Evolutionary conservation across 1,140 invertebrate genomes (phyloP), one percentile per base, ranked within the genome.

Genomic region (Megalopta genalis): DNA sequence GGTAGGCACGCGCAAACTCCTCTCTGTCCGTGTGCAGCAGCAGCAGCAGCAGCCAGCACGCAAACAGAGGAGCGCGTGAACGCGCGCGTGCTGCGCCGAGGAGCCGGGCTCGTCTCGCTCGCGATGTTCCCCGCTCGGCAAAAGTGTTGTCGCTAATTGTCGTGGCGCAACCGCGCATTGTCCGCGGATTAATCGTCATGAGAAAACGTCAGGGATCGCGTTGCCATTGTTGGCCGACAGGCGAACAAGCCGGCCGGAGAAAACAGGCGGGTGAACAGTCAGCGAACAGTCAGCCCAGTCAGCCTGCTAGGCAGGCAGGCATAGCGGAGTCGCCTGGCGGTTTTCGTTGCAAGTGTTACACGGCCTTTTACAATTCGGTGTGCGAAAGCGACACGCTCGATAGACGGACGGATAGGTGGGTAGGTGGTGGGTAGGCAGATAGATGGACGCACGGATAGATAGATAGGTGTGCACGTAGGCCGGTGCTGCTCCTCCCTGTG

Each of bases 141-240:
- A 90, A 90, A 89, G 84, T 82, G 86, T 88, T 90, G 89, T 90
- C 89, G 89, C 90, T 90, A 90, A 90, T 90, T 90, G 89, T 86
- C 82, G 71, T 90, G 88, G 75, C 83, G 90, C 86, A 90, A 90
- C 77, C 83, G 82, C 27, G 79, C 75, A 90, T 90, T 90, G 89
- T 90, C 62, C 84, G 65, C 82, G 88, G 80, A 89, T 90, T 90
- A 90, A 90, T 90, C 88, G 88, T 77, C 84, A 89, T 89, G 90
- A 85, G 90, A 90, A n/a, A 88, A 90, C 82, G 84, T 76, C 80
- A 65, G 63, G 59, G 74, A 69, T 64, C 27, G 70, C 66, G 60
- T 52, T 70, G 65, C 85, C 46, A 86, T 85, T 86, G 84, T 85
- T 82, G 67, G 65, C 59, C 72, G 77, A 62, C 71, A 64, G 64